Evolutionary conservation across 2,797 vertebrate species (phyloP).

Genomic region (Brachymystax lenok): DNA sequence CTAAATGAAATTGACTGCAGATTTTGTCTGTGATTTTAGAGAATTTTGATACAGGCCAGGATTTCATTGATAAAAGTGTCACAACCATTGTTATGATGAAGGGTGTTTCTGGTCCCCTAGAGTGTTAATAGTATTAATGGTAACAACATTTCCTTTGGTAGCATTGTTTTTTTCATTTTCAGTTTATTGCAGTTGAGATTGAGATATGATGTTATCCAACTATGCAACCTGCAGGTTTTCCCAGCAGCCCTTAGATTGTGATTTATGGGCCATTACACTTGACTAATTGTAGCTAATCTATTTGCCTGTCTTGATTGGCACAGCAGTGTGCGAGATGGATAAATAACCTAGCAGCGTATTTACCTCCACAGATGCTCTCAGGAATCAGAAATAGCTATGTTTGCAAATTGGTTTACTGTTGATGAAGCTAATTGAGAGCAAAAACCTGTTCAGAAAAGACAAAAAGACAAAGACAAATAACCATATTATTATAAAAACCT

Average conservation of each 20-base stretch:
- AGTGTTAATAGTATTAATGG: too few relatives aligned
- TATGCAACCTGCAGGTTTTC: conserved; percentile 40
- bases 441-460: neutral
- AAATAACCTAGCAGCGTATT: conserved; percentile 51
- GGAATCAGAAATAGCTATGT: conserved; percentile 33
- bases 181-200: neutral
- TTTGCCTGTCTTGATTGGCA: conserved; percentile 55
- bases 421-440: neutral
- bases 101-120: neutral
- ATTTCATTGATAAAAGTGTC: neutral
- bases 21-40: neutral
- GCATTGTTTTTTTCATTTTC: neutral
- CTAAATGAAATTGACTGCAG: neutral
- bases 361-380: conserved; percentile 40
- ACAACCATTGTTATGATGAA: neutral
- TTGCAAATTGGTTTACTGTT: conserved; percentile 40
- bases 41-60: neutral
- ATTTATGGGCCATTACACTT: conserved; percentile 60
- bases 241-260: conserved; percentile 47
- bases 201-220: conserved; percentile 30
- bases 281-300: conserved; percentile 53
- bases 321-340: conserved; percentile 44
- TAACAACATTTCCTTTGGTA: too few relatives aligned
- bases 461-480: neutral
- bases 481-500: neutral